These are phyloP conservation scores for Fabriciana adippe DNA, from an alignment of 2,888 invertebrate species.

Conservation along the genomic window DNA sequence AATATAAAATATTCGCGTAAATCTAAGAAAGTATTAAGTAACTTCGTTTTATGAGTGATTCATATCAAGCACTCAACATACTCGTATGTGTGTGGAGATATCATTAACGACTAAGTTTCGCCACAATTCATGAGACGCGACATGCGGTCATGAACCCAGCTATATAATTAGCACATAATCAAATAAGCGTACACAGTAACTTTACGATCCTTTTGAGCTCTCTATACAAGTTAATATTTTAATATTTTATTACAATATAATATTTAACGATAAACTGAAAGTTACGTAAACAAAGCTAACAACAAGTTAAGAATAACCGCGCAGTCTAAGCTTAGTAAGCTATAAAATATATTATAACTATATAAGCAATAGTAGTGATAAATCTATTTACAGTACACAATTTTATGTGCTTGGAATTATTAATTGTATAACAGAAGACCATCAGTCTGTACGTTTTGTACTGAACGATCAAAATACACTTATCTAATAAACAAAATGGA, in stretches of 20 bases:
- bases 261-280: background rate
- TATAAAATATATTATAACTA: background rate
- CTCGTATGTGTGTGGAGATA: background rate
- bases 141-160: slow-evolving; percentile 23
- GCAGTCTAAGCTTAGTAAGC: background rate
- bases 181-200: background rate
- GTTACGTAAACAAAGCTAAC: background rate
- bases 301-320: background rate
- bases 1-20: too few relatives aligned
- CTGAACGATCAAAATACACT: too few relatives aligned
- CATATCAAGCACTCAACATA: background rate
- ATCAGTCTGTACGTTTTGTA: too few relatives aligned
- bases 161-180: slow-evolving; percentile 22
- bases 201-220: background rate
- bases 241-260: background rate
- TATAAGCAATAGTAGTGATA: background rate
- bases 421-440: too few relatives aligned
- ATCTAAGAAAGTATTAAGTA: too few relatives aligned
- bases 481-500: too few relatives aligned
- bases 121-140: background rate
- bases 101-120: slow-evolving; percentile 2
- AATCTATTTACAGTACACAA: too few relatives aligned
- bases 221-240: background rate
- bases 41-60: background rate
- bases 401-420: too few relatives aligned